Conservation (phyloP, 1,140 invertebrate genomes). For the Polyergus mexicanus region DNA sequence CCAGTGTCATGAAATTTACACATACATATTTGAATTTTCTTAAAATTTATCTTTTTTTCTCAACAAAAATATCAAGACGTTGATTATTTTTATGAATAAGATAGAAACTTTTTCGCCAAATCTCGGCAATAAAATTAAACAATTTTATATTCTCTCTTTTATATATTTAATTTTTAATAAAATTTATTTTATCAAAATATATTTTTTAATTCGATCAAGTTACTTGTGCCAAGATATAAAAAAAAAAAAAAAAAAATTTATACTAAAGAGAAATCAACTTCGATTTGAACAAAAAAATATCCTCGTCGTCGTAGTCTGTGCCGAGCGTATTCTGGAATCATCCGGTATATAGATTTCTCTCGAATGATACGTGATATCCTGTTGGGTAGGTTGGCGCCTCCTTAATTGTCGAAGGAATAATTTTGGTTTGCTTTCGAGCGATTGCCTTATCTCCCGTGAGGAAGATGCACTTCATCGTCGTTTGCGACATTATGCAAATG, state of each 20-base stretch:
- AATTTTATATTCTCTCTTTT: not conserved
- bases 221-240: not conserved
- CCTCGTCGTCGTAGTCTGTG: not conserved
- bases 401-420: slow-evolving; percentile 63
- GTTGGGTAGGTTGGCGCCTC: slow-evolving; percentile 46
- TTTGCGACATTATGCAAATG: too few relatives aligned
- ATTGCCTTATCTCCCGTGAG: slow-evolving; percentile 30
- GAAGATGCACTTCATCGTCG: too few relatives aligned
- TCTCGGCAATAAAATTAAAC: not conserved
- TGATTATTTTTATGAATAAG: not conserved
- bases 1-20: not conserved
- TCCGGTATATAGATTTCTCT: not conserved
- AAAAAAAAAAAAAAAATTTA: not conserved
- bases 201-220: too few relatives aligned
- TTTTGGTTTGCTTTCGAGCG: slow-evolving; percentile 52
- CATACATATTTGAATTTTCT: not conserved
- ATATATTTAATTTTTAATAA: not conserved
- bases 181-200: not conserved
- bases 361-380: slow-evolving; percentile 59
- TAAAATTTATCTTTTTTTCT: not conserved
- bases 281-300: not conserved
- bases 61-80: not conserved
- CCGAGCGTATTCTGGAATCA: not conserved
- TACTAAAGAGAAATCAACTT: not conserved
- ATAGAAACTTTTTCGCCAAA: not conserved